Evolutionary conservation across 2,797 vertebrate species (phyloP), one percentile per base, ranked within the genome.

Genomic region (Pempheris klunzingeri): DNA sequence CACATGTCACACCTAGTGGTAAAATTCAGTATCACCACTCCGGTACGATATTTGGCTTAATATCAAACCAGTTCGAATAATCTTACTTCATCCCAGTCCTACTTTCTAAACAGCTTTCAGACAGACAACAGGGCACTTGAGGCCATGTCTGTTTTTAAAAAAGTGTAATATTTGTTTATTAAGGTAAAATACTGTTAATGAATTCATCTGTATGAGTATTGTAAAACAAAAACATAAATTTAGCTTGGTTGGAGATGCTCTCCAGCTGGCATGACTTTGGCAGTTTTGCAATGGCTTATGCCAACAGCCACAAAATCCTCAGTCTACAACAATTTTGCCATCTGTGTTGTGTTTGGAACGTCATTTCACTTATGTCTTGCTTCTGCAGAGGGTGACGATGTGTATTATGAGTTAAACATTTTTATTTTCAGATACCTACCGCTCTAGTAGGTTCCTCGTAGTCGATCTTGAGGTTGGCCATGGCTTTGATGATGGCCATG

Each of bases 401-500:
- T 53, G 43, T 17, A 20, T 32, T n/a, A 20, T 72, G 7, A 8
- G 30, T 32, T 49, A 28, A 1, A 24, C 0, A 32, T 34, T 28
- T 41, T 70, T 62, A 6, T 6, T 64, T 57, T 59, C 12, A 44
- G 43, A 24, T 68, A 93, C 97, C 1, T 93, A 99, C 98, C 74
- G 94, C 94, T 88, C 98, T 95, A 18, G 95, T 92, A 62, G 94
- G 9, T 13, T 99, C 97, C 10, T 96, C 97, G 14, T 98, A 99
- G 71, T 97, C 95, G n/a, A 99, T 97, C 90, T 99, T 98, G 74
- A 99, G 96, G 88, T 98, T 98, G 86, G 92, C 92, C 97, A 99
- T 99, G 2, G 98, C 98, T 92, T 99, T 99, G 93, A 99, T 96
- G 78, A 99, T 99, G 78, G 98, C 98, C 97, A 99, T 99, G 79